phyloP scores from a whole-genome alignment of 2,888 invertebrate genomes.

The Bugula neritina region DNA sequence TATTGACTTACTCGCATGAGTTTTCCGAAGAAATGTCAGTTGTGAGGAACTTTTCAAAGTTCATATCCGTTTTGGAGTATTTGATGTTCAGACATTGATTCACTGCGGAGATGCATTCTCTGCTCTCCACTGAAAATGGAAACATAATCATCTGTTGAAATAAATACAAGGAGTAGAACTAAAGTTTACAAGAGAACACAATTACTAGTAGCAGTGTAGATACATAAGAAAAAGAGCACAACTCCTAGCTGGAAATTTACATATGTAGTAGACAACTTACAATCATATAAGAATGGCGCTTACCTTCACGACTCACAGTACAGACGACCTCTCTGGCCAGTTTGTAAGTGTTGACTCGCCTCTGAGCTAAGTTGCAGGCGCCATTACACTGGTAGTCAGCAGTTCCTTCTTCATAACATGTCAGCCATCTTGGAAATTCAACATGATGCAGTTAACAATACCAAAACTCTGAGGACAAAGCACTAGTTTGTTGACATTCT shows the following conservation, averaged over 20 bases:
- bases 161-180: too few relatives aligned
- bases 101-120: neutral
- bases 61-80: constrained; percentile 10
- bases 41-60: constrained; percentile 21
- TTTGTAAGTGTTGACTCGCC: constrained; percentile 21
- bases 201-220: too few relatives aligned
- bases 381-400: neutral
- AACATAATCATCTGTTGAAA: too few relatives aligned
- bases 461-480: too few relatives aligned
- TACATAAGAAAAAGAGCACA: too few relatives aligned
- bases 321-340: neutral
- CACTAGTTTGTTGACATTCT: too few relatives aligned
- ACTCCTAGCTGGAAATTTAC: too few relatives aligned
- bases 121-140: neutral
- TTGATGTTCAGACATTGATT: constrained; percentile 9
- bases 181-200: too few relatives aligned
- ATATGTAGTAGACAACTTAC: too few relatives aligned
- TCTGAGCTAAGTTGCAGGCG: constrained; percentile 7
- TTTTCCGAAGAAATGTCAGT: neutral
- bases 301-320: neutral
- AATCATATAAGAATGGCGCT: too few relatives aligned
- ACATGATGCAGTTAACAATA: too few relatives aligned
- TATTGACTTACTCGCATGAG: constrained; percentile 20
- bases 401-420: constrained; percentile 9
- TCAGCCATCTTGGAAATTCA: constrained; percentile 19